Conservation (phyloP, 2,797 vertebrate genomes). For the Diglossa cyanea region DNA sequence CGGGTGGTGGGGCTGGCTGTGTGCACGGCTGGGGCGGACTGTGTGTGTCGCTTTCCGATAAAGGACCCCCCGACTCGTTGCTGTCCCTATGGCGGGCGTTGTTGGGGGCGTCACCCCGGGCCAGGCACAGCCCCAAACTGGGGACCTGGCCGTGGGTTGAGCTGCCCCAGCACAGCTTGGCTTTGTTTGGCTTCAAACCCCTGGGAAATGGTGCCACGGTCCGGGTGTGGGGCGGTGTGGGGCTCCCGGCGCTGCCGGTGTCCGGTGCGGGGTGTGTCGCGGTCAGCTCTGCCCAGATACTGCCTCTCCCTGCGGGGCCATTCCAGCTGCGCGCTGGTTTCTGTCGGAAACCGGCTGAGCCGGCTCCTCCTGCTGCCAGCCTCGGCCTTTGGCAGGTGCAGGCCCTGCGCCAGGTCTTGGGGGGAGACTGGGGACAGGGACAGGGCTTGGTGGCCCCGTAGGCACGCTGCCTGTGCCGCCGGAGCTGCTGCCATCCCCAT, state of each 20-base stretch:
- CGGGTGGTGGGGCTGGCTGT: neutral
- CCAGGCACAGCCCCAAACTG: neutral
- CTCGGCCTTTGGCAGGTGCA: neutral
- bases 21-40: neutral
- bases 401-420: neutral
- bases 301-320: slow-evolving; percentile 26
- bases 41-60: fast-evolving
- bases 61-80: fast-evolving
- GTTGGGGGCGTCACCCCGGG: fast-evolving
- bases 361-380: slow-evolving; percentile 40
- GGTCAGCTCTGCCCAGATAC: slow-evolving; percentile 40
- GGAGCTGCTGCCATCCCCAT: neutral
- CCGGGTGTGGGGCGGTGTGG: fast-evolving
- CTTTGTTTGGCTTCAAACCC: neutral
- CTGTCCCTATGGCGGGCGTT: neutral
- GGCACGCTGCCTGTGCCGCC: fast-evolving
- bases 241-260: neutral
- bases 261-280: fast-evolving
- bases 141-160: neutral
- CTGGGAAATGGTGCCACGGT: fast-evolving
- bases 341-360: slow-evolving; percentile 53
- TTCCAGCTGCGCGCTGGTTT: slow-evolving; percentile 19
- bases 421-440: neutral
- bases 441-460: neutral
- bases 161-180: neutral